phyloP scores from a whole-genome alignment of 30 jellyfish, hydroid and myxozoan species.

The Aurelia sp. region DNA sequence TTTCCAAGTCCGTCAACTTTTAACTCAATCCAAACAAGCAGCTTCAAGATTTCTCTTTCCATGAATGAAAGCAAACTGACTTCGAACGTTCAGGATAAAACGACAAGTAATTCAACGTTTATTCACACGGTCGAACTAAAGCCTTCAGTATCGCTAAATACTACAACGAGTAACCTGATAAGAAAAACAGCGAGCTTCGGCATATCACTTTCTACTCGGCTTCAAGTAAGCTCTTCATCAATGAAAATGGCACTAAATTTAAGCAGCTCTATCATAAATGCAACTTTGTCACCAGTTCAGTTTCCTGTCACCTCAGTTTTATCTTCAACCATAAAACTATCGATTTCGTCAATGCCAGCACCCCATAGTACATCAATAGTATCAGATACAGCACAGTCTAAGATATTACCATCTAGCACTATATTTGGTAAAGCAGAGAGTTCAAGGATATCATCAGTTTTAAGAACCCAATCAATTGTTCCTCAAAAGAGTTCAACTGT shows the following conservation, averaged over 20 bases:
- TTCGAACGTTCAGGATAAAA: not conserved
- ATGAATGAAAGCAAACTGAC: conserved; percentile 5
- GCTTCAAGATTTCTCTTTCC: conserved; percentile 3
- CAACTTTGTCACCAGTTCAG: not conserved
- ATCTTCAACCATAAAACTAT: conserved; percentile 16
- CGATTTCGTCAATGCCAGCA: conserved; percentile 34
- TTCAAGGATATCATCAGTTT: not conserved
- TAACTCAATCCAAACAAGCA: not conserved
- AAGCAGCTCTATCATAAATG: not conserved
- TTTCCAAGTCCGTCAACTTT: conserved; percentile 44
- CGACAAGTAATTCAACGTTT: not conserved
- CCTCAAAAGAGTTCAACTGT: not conserved
- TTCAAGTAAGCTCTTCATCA: not conserved
- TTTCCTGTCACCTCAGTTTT: conserved; percentile 35
- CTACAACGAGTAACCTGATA: not conserved
- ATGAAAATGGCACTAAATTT: not conserved
- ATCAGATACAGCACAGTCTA: conserved; percentile 34
- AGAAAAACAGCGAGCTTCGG: not conserved
- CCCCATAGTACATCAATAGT: conserved; percentile 31
- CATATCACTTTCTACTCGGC: not conserved
- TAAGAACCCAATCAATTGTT: conserved; percentile 9
- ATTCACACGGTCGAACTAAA: not conserved
- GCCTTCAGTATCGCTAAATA: not conserved
- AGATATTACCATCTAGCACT: conserved; percentile 13
- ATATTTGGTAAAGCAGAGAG: not conserved